Evolutionary conservation across 2,113 vertebrate genomes (phyloP), one percentile per base, ranked within the genome.

Genomic region (Notothenia coriiceps): DNA sequence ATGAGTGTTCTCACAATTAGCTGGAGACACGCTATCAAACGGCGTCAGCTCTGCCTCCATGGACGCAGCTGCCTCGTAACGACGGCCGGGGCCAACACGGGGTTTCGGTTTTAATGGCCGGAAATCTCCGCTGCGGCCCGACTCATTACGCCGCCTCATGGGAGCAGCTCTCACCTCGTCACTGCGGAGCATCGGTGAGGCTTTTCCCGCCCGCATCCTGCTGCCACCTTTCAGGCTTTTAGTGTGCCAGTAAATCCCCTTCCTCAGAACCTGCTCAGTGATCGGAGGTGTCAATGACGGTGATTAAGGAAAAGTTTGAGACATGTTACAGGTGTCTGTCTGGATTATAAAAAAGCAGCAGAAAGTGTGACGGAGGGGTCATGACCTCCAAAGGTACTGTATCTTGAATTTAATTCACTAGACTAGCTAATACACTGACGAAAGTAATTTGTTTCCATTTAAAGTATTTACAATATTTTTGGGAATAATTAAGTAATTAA

Each of bases 1-100:
- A 95, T 92, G 92, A 95, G 91, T 59, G 81, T 86, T 92, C 91
- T 90, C 86, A 88, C 92, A 94, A 94, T 95, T 94, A 95, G 91
- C 90, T 82, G 74, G 79, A 93, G 90, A 88, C 86, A 74, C 73
- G 51, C 90, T 89, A 90, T 91, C 84, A 82, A 81, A 79, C 86
- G 7, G 22, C 87, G 92, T 93, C 91, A 85, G 89, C 64, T 6
- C 71, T 86, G 88, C 94, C 92, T 92, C 89, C 10, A 35, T 77
- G 78, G 82, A 86, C 74, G 20, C 93, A 92, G 92, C 92, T 92
- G 90, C 86, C 88, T 90, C 81, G 70, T 91, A 90, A 93, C 86
- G 75, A 90, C 73, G 33, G 69, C 77, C 52, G 7, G 74, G 63
- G 52, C 61, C 52, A 88, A 87, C 78, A 65, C 49, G 0, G 61